Base-by-base conservation (phyloP, 2,113 vertebrate species). In the Pyrgilauda ruficollis region DNA sequence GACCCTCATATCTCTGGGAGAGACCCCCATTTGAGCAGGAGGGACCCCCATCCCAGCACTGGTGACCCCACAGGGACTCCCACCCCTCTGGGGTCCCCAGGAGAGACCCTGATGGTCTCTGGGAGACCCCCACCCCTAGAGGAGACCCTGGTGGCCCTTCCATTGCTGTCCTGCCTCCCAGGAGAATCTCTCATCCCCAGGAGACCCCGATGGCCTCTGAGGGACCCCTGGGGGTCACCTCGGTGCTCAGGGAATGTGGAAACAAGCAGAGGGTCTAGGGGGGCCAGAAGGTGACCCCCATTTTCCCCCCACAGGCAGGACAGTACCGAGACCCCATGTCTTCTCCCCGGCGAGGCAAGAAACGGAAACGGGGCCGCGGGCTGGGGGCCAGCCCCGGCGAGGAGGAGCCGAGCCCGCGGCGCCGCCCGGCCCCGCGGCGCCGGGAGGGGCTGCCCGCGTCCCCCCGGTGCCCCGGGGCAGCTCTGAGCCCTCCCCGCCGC, bases 311-410 rank as follows among this genome's bases (percentile, higher is more conserved):
- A 20, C 63, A 20, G 98, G 97, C 97, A 3, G 97, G 96, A 19
- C 97, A 98, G 13, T 96, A 96, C 37, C 94, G 93, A 67, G 97
- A 97, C 43, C 97, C 98, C 33, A 43, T 86, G 53, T 41, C 39
- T 41, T 97, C 96, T 0, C 98, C 97, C 7, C 98, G 98, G 75
- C 98, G 98, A 46, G 98, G 98, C 56, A 99, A 99, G 97, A 98
- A 98, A 59, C 94, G 98, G 86, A 96, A 97, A 89, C 93, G 91
- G 27, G 90, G 96, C 46, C 96, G 78, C 19, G 3, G 31, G 47
- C 1, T 24, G 24, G 10, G 97, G 98, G 39, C 19, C 5, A 97
- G 97, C 44, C 98, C 89, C 16, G 98, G 98, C 19, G 98, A 98
- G 15, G 98, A 98, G 30, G 78, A 97, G 16, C 66, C 91, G 69